phyloP scores from a whole-genome alignment of 2,888 invertebrate genomes.

The Baccha elongata region DNA sequence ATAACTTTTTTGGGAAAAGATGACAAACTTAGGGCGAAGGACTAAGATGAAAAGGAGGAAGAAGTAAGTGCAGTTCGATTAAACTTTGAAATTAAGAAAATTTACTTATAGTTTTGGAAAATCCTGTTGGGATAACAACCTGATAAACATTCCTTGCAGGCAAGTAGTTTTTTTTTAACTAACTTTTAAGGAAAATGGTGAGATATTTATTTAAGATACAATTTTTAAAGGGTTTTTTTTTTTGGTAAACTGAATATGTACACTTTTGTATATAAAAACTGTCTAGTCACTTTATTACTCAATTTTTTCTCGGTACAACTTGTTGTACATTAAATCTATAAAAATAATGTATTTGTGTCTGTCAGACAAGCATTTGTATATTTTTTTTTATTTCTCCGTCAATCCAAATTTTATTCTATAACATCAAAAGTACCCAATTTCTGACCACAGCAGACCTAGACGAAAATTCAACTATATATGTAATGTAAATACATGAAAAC shows the following conservation, averaged over 20 bases:
- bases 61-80: slow-evolving; percentile 34
- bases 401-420: slow-evolving; percentile 16
- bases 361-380: slow-evolving; percentile 13
- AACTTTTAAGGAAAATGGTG: background rate
- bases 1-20: background rate
- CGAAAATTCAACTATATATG: slow-evolving; percentile 3
- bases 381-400: background rate
- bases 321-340: background rate
- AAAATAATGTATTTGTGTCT: slow-evolving; percentile 7
- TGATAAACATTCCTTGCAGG: slow-evolving; percentile 34
- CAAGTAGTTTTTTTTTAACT: background rate
- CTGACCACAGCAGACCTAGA: slow-evolving; percentile 12
- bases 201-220: background rate
- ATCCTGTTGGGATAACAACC: slow-evolving; percentile 42
- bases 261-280: too few species aligned
- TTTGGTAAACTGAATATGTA: background rate
- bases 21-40: slow-evolving; percentile 6
- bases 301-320: background rate
- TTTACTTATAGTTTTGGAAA: slow-evolving; percentile 31
- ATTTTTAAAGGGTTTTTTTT: background rate
- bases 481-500: background rate
- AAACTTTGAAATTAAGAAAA: slow-evolving; percentile 68
- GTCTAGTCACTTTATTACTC: background rate
- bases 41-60: background rate
- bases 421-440: slow-evolving; percentile 4